These are phyloP conservation scores for Drosophila greeni DNA, from an alignment of 2,888 invertebrate species.

Conservation along the genomic window DNA sequence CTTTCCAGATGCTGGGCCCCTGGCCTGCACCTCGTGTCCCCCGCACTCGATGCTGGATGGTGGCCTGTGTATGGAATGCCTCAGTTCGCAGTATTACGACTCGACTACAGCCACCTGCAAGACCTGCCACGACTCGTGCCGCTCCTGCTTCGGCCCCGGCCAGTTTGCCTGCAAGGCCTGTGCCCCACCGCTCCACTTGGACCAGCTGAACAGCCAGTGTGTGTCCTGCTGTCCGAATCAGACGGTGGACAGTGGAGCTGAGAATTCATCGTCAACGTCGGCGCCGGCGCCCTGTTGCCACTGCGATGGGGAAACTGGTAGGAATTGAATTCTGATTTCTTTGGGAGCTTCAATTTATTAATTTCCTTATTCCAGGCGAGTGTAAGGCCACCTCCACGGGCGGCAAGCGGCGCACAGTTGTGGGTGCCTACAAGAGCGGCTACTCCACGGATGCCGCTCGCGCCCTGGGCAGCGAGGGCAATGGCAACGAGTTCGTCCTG, in stretches of 20 bases:
- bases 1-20: slow-evolving; percentile 83
- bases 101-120: slow-evolving; percentile 84
- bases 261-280: slow-evolving; percentile 80
- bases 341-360: not conserved
- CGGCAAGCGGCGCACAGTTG: slow-evolving; percentile 85
- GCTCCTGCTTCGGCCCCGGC: slow-evolving; percentile 85
- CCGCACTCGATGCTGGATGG: slow-evolving; percentile 86
- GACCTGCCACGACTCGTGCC: slow-evolving; percentile 83
- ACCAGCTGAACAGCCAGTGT: slow-evolving; percentile 87
- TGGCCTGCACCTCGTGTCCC: slow-evolving; percentile 87
- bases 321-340: not conserved
- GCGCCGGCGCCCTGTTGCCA: slow-evolving; percentile 47
- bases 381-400: slow-evolving; percentile 87
- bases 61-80: slow-evolving; percentile 87
- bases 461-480: slow-evolving; percentile 33
- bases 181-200: slow-evolving; percentile 83
- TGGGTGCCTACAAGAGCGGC: slow-evolving; percentile 50
- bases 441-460: slow-evolving; percentile 23
- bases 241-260: slow-evolving; percentile 69
- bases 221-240: slow-evolving; percentile 85
- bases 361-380: slow-evolving; percentile 80
- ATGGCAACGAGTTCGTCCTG: slow-evolving; percentile 70
- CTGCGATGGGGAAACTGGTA: slow-evolving; percentile 58
- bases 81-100: slow-evolving; percentile 87
- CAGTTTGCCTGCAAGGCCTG: slow-evolving; percentile 85